A percentile compares a stretch with the other conserved stretches of the same genome.
phyloP scores from a whole-genome alignment of 1,140 invertebrate species.

The Drosophila sechellia region DNA sequence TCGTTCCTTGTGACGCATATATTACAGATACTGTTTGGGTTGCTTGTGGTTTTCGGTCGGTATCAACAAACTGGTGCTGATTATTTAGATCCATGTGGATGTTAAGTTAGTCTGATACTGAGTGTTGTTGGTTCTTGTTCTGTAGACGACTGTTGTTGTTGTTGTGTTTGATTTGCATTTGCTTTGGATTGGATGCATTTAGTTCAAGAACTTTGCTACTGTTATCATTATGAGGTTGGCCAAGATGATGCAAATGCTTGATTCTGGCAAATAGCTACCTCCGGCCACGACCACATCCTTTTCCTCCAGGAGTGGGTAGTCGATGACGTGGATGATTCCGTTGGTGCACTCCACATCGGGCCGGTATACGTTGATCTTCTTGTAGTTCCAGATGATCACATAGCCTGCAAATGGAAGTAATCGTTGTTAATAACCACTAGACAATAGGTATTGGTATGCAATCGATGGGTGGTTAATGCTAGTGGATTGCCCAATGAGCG shows the following conservation, averaged over 20 bases:
- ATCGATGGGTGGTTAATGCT: constrained; percentile 22
- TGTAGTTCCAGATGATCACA: constrained; percentile 92
- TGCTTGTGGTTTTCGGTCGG: constrained; percentile 28
- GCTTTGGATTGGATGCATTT: constrained; percentile 60
- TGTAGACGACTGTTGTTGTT: constrained; percentile 68
- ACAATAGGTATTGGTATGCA: neutral
- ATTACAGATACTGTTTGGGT: constrained; percentile 64
- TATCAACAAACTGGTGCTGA: constrained; percentile 64
- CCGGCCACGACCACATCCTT: constrained; percentile 90
- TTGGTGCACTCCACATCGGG: constrained; percentile 96
- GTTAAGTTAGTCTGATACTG: constrained; percentile 56
- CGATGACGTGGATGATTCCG: constrained; percentile 96
- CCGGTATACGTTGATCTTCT: constrained; percentile 92
- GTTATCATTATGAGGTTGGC: constrained; percentile 84
- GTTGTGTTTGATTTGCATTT: constrained; percentile 53
- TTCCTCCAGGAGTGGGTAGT: constrained; percentile 92
- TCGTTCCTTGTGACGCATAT: constrained; percentile 72
- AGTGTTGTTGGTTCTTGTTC: constrained; percentile 39
- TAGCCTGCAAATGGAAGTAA: constrained; percentile 85
- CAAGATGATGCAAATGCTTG: constrained; percentile 82
- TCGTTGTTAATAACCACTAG: neutral
- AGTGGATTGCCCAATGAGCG: constrained; percentile 40
- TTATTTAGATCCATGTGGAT: constrained; percentile 51
- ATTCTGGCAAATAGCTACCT: constrained; percentile 83
- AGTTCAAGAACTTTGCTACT: constrained; percentile 83